Evolutionary conservation across 2,888 invertebrate genomes (phyloP).

Genomic region (Dendrolimus pini): DNA sequence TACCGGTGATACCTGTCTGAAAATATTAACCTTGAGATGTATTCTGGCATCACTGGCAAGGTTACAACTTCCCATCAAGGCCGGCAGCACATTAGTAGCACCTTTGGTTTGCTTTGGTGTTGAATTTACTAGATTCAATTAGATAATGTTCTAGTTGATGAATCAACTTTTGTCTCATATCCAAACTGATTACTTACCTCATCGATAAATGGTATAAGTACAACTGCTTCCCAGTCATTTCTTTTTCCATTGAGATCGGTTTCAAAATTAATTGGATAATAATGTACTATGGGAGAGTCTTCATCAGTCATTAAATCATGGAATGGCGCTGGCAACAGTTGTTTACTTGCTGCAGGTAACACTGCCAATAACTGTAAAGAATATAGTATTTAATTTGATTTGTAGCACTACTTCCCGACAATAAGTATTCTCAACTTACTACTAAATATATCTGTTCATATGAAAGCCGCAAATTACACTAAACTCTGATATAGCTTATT

Average conservation of each 20-base stretch:
- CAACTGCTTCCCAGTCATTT: constrained; percentile 97
- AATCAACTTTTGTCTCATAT: too few species aligned
- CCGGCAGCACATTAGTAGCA: neutral
- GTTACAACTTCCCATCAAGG: neutral
- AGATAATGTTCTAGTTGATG: too few species aligned
- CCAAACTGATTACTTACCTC: constrained; percentile 69
- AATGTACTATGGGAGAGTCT: constrained; percentile 90
- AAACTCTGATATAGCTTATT: too few species aligned
- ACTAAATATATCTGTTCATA: too few species aligned
- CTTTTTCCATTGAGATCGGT: constrained; percentile 97
- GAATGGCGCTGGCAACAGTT: constrained; percentile 85
- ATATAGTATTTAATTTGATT: neutral
- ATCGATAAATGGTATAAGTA: constrained; percentile 94
- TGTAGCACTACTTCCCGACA: neutral
- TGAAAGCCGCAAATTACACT: too few species aligned
- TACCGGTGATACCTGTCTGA: too few species aligned
- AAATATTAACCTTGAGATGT: neutral
- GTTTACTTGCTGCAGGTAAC: constrained; percentile 89
- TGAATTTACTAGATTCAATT: too few species aligned
- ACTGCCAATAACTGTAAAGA: constrained; percentile 85
- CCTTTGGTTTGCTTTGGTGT: neutral
- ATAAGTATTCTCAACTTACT: too few species aligned
- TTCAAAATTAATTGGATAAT: constrained; percentile 93
- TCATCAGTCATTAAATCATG: constrained; percentile 86
- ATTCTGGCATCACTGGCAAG: neutral